A percentile compares a stretch with the other conserved stretches of the same genome.
Evolutionary conservation across 2,113 vertebrate genomes (phyloP).

Genomic region (Corydoras sp.): DNA sequence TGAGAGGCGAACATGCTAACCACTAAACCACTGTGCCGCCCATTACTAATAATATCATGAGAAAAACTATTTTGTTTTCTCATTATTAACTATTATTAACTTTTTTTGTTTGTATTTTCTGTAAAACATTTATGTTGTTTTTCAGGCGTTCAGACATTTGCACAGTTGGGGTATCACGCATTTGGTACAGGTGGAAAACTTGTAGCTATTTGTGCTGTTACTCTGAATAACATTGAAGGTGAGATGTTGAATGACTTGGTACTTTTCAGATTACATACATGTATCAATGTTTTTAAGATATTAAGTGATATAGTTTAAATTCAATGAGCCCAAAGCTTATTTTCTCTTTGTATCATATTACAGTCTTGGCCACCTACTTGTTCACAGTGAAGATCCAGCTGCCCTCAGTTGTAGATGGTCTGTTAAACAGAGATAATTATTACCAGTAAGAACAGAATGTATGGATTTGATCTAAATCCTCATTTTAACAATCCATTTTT

Average conservation of each 20-base stretch:
- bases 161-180: conserved; percentile 73
- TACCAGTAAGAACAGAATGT: conserved; percentile 52
- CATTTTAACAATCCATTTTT: no score
- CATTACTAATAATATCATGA: no score
- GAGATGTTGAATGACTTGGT: conserved; percentile 24
- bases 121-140: not conserved
- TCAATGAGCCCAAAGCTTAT: no score
- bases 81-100: no score
- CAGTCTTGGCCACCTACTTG: conserved; percentile 83
- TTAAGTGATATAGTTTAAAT: no score
- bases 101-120: conserved; percentile 21
- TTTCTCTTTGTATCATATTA: not conserved
- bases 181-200: conserved; percentile 72
- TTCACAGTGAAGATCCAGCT: conserved; percentile 81
- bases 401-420: conserved; percentile 69
- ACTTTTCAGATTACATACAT: no score
- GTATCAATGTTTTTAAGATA: not conserved
- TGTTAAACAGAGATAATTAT: conserved; percentile 53
- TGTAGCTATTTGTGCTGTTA: conserved; percentile 67
- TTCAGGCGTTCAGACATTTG: conserved; percentile 74
- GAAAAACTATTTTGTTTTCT: no score
- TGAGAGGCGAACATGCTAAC: no score
- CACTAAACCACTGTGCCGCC: no score
- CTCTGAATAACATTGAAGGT: conserved; percentile 79
- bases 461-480: no score